Base-by-base conservation (phyloP, 2,888 invertebrate genomes). In the Sminthurides aquaticus region DNA sequence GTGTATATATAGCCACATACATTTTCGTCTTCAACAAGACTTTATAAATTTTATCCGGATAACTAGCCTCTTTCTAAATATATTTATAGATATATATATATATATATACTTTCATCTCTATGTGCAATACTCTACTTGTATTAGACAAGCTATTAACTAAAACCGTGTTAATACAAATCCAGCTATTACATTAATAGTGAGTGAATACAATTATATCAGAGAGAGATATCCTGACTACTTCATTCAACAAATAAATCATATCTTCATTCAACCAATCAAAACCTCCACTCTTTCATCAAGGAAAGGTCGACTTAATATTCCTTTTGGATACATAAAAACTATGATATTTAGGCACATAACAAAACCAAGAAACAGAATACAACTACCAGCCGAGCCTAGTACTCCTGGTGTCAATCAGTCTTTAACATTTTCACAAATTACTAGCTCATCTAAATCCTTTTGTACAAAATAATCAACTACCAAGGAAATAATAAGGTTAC, bases 401-500 rank as follows among this genome's bases (percentile, higher is more conserved):
- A 34, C 43, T 34, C 43, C 15, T 15, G 15, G 43, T 15, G 5
- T 34, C 43, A 34, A 34, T n/a, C n/a, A n/a, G n/a, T n/a, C n/a
- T n/a, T n/a, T n/a, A n/a, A n/a, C n/a, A n/a, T n/a, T n/a, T n/a
- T n/a, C 43, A 34, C 43, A 34, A 34, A 34, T 26, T 22, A 26
- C 22, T n/a, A 24, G 28, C 43, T 62, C 56, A 8, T 67, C 62
- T 28, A 74, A 65, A 66, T 74, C 74, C 26, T 69, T 69, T 59
- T 74, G 74, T 5, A 60, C 49, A 62, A 72, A 74, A 43, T 70
- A 72, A 60, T 72, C 68, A 2, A 67, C 70, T 29, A 71, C 68
- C n/a, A 71, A 54, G 29, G 67, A 65, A 57, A 74, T 70, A 55
- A 74, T 70, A 8, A 74, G 58, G 55, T 74, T 72, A 11, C 71